Base-by-base conservation (phyloP, 2,888 invertebrate species). In the Diadegma fenestrale region DNA sequence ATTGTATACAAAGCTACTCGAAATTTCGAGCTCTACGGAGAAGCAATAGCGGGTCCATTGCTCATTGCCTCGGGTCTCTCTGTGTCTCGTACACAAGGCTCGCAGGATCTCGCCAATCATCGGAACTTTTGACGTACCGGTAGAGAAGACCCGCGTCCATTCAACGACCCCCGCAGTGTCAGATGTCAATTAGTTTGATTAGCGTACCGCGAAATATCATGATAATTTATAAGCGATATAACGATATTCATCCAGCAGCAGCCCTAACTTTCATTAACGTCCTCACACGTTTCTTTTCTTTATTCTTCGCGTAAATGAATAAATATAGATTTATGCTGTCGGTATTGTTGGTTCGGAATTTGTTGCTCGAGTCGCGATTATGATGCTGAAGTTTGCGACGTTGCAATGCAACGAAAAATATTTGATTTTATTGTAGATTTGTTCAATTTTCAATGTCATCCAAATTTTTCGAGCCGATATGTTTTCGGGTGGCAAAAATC, bases 161-260 rank as follows among this genome's bases (percentile, higher is more conserved):
- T 37, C 22, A 33, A 17, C 19, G 61, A 61, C 17, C 72, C 77
- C 68, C 77, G 26, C 26, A 82, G 81, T 85, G 85, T 85, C 85
- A 85, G 81, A 79, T 85, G 85, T 82, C 85, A 85, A 85, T 85
- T 85, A 85, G 82, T 75, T 82, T 85, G 85, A 82, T 85, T 82
- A 82, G 71, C 85, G 85, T 82, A 82, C 82, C 82, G 85, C 66
- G 82, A 79, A 58, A 79, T 79, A 75, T 48, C 26, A 43, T 61
- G 64, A 73, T 69, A 71, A 79, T 79, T 71, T 68, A 37, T 22
- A 69, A 71, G n/a, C 71, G 61, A n/a, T 54, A 66, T 77, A 41
- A 26, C 66, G 4, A 51, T 41, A 63, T 45, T 48, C 66, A 63
- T 45, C 41, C 66, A 33, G 5, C 19, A 22, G 8, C 17, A 37